A percentile compares a stretch with the other conserved stretches of the same genome.
Conservation (phyloP, 2,888 invertebrate genomes). For the Linnaemya vulpina region DNA sequence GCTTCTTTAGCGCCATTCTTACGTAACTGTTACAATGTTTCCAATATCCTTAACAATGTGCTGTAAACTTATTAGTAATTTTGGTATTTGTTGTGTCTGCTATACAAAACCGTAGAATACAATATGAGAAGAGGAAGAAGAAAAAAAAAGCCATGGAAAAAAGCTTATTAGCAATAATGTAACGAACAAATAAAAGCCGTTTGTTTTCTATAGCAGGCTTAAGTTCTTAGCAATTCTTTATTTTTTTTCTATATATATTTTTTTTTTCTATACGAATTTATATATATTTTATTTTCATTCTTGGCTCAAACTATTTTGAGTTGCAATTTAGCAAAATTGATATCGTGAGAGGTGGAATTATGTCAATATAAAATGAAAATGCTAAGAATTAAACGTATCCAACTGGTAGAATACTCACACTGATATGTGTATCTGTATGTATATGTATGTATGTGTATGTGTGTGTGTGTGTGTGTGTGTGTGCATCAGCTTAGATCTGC, state of each 20-base stretch:
- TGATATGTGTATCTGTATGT: not conserved
- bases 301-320: constrained; percentile 12
- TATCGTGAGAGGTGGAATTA: constrained; percentile 32
- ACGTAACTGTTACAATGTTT: constrained; percentile 38
- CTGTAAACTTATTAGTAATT: constrained; percentile 65
- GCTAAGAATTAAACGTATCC: constrained; percentile 46
- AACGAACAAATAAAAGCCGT: constrained; percentile 56
- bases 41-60: constrained; percentile 65
- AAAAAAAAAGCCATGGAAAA: not conserved
- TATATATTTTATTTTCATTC: not conserved
- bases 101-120: constrained; percentile 1
- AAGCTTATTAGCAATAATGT: constrained; percentile 62
- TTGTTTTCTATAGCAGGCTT: constrained; percentile 68
- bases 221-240: constrained; percentile 50
- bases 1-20: constrained; percentile 16
- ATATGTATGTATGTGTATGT: too few relatives aligned
- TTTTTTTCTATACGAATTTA: not conserved
- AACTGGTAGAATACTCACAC: constrained; percentile 52
- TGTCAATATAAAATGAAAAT: constrained; percentile 35
- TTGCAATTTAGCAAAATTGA: not conserved
- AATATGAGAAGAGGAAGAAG: constrained; percentile 8
- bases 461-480: too few relatives aligned
- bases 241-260: not conserved
- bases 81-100: not conserved
- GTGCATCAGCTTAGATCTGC: not conserved